These are phyloP conservation scores for Syngnathus rostellatus DNA, from an alignment of 2,797 vertebrate species.

Conservation along the genomic window DNA sequence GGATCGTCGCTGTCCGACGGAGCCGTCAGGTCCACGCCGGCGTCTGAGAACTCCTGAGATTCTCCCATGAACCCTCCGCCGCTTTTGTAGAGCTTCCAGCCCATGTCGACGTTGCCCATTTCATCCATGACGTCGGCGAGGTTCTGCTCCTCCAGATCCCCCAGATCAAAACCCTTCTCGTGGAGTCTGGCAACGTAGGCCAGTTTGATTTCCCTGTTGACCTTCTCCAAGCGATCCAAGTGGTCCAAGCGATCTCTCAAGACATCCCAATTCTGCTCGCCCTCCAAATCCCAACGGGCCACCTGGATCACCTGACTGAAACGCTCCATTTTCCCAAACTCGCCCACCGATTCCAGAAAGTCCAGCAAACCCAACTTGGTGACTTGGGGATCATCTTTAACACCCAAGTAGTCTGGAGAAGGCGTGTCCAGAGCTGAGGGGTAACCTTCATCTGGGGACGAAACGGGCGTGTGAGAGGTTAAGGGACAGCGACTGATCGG, in stretches of 20 bases:
- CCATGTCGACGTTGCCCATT: conserved; percentile 67
- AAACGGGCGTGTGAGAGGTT: conserved; percentile 31
- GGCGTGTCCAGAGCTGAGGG: conserved; percentile 69
- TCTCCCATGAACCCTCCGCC: conserved; percentile 42
- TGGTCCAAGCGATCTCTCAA: conserved; percentile 70
- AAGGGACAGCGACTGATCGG: conserved; percentile 48
- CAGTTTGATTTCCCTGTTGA: conserved; percentile 71
- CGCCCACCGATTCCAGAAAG: conserved; percentile 71
- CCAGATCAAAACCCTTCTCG: conserved; percentile 65
- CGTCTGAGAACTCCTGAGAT: conserved; percentile 75
- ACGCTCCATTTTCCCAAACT: conserved; percentile 74
- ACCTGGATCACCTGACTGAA: conserved; percentile 73
- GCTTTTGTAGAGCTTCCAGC: conserved; percentile 69
- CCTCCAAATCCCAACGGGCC: conserved; percentile 69
- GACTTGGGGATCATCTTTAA: conserved; percentile 56
- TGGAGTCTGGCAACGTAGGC: conserved; percentile 64
- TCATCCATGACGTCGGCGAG: conserved; percentile 66
- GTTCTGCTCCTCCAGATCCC: conserved; percentile 66
- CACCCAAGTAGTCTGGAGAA: conserved; percentile 63
- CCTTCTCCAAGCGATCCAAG: conserved; percentile 70
- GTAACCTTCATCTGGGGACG: conserved; percentile 75
- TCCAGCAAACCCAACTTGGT: conserved; percentile 67
- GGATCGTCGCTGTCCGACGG: conserved; percentile 72
- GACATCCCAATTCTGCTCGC: conserved; percentile 66
- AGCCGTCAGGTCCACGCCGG: conserved; percentile 72